A percentile compares a stretch with the other conserved stretches of the same genome.
phyloP scores from a whole-genome alignment of 2,888 invertebrate genomes.

The Acheta domesticus region DNA sequence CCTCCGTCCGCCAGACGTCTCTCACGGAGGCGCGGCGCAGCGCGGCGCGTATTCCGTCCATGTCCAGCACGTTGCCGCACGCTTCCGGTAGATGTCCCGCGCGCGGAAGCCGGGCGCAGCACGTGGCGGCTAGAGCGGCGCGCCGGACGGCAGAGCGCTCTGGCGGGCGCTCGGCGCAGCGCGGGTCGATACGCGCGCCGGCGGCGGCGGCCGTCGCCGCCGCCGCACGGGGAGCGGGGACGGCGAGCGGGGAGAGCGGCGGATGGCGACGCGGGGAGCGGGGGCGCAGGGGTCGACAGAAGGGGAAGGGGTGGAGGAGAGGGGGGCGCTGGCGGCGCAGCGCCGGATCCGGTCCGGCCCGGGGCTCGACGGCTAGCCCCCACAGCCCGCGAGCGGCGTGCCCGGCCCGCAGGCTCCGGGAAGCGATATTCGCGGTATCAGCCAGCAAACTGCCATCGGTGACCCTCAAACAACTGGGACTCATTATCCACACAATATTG shows the following conservation, averaged over 20 bases:
- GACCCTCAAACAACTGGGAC: too few species aligned
- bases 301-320: too few species aligned
- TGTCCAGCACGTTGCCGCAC: not conserved
- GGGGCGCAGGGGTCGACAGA: not conserved
- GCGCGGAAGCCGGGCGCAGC: not conserved
- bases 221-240: not conserved
- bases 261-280: not conserved
- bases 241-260: not conserved
- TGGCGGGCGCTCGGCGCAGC: not conserved
- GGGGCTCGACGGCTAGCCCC: conserved; percentile 3
- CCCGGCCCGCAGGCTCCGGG: not conserved
- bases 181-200: not conserved
- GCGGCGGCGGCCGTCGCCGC: not conserved
- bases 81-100: conserved; percentile 7
- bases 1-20: too few species aligned
- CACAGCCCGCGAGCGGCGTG: too few species aligned
- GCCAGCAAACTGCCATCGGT: too few species aligned
- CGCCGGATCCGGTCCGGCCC: conserved; percentile 1
- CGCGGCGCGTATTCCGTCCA: not conserved
- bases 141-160: not conserved
- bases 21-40: not conserved
- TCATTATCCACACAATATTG: too few species aligned
- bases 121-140: not conserved
- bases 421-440: not conserved
- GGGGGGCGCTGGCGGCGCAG: not conserved